These are phyloP conservation scores for Xestia ashworthii DNA, from an alignment of 2,888 invertebrate genomes.

Conservation along the genomic window DNA sequence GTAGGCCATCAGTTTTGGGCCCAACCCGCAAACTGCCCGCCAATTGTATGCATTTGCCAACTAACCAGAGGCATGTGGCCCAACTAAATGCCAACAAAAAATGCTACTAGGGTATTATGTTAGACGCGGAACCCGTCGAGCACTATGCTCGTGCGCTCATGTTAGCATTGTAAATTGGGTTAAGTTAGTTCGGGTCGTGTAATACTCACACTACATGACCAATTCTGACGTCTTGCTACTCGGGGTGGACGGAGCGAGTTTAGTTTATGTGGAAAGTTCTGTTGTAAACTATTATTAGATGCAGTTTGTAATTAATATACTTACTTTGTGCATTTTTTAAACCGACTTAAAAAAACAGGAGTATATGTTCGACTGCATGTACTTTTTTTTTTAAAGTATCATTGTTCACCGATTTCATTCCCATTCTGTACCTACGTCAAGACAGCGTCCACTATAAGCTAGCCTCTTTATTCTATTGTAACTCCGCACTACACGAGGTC, in stretches of 20 bases:
- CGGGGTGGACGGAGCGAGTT: conserved; percentile 40
- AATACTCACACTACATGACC: conserved; percentile 57
- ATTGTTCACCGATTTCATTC: too few species aligned
- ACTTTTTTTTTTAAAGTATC: too few species aligned
- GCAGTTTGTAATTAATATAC: conserved; percentile 5
- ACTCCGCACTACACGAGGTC: not conserved
- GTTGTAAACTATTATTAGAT: not conserved
- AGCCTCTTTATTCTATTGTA: not conserved
- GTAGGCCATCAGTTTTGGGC: too few species aligned
- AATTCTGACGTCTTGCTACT: conserved; percentile 52
- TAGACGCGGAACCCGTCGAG: conserved; percentile 44
- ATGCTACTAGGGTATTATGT: too few species aligned
- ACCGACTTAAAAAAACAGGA: too few species aligned
- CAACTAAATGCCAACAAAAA: too few species aligned
- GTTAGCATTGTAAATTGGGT: conserved; percentile 68
- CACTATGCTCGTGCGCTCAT: conserved; percentile 44
- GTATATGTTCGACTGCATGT: too few species aligned
- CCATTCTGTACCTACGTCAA: too few species aligned
- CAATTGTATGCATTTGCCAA: too few species aligned
- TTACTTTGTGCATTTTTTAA: not conserved
- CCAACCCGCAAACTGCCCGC: too few species aligned
- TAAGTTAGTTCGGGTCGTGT: conserved; percentile 65
- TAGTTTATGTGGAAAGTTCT: conserved; percentile 21
- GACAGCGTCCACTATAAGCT: too few species aligned
- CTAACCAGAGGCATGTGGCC: too few species aligned